Percentiles rank a stretch among this genome's conserved stretches.
phyloP scores from a whole-genome alignment of 2,888 invertebrate species.

The Ptilodon capucinus region DNA sequence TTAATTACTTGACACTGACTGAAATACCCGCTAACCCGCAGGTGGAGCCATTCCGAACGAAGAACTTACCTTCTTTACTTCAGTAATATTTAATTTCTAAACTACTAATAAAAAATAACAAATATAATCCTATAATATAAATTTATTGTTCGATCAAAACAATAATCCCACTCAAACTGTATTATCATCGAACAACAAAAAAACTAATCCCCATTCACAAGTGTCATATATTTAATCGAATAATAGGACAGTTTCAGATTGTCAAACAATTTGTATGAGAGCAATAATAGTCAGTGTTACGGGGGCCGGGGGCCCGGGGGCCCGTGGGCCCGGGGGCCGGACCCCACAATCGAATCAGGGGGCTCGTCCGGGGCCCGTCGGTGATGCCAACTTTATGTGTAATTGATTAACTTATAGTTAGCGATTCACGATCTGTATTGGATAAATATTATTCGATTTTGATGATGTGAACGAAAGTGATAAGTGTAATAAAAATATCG shows the following conservation, averaged over 20 bases:
- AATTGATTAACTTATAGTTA: constrained; percentile 35
- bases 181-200: neutral
- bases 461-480: neutral
- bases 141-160: neutral
- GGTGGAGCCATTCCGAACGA: too few relatives aligned
- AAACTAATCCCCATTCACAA: constrained; percentile 1
- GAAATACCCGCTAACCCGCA: too few relatives aligned
- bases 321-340: neutral
- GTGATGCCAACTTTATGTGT: constrained; percentile 8
- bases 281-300: constrained; percentile 1
- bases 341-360: too few relatives aligned
- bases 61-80: too few relatives aligned
- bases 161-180: neutral
- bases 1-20: too few relatives aligned
- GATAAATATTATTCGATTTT: neutral
- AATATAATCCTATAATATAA: too few relatives aligned
- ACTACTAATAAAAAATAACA: too few relatives aligned
- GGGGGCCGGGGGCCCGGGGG: neutral
- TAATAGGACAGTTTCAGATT: constrained; percentile 2
- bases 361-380: neutral
- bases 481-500: too few relatives aligned
- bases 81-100: too few relatives aligned
- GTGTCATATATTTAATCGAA: neutral
- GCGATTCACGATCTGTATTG: constrained; percentile 11
- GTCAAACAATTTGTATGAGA: constrained; percentile 4